Base-by-base conservation (phyloP, 2,113 vertebrate genomes). In the Dromaius novaehollandiae region DNA sequence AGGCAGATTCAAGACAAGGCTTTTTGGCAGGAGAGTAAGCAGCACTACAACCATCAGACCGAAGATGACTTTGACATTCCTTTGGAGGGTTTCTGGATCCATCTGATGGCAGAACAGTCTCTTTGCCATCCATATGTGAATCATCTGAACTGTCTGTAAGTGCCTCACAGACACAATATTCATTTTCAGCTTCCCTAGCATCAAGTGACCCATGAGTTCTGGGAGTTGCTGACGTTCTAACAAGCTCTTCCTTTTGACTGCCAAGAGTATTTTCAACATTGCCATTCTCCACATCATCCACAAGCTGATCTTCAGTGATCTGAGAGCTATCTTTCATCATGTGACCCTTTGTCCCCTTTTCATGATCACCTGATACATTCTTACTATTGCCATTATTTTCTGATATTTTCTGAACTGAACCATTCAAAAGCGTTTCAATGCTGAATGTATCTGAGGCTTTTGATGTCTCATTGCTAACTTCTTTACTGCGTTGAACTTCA, bases 221-320 rank as follows among this genome's bases (percentile, higher is more conserved):
- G 21, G 93, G 44, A 71, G 70, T 28, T 74, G 93, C 48, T 91
- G 91, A 82, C 63, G 85, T 84, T 70, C 56, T 96, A 84, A 74
- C 89, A 97, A 96, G 50, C 98, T 98, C 53, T 97, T 97, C 94
- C 97, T 98, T 90, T 97, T 98, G 48, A 98, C 97, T 83, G 93
- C 97, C 83, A 61, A 97, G 95, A 85, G 94, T 93, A 94, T 95
- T 99, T 89, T 99, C 99, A 13, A 99, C 96, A 48, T 99, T 99
- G 11, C 99, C 99, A 56, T 99, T 99, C 96, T 99, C 99, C 98
- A 99, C 97, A 83, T 99, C 99, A 86, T 99, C 99, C 58, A 98
- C 98, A 50, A 99, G 98, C n/a, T 98, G 98, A 86, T 98, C 98
- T 75, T 98, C 98, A 89, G 92, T 95, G 97, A 98, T 13, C 97